Evolutionary conservation across 2,797 vertebrate species (phyloP).

Genomic region (Malacoctenus gilli): DNA sequence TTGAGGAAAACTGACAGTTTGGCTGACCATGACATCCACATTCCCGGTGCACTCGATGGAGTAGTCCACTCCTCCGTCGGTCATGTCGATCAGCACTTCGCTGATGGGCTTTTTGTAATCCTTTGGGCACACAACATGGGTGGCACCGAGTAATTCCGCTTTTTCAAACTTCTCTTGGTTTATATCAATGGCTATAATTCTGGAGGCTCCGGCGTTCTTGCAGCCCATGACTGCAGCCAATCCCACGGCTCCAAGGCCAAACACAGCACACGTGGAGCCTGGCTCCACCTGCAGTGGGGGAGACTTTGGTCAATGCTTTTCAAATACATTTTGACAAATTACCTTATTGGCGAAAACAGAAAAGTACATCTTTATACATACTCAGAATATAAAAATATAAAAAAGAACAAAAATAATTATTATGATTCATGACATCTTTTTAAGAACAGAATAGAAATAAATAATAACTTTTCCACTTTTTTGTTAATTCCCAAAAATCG

Average conservation of each 20-base stretch:
- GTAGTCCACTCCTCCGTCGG: conserved; percentile 90
- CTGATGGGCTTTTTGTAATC: conserved; percentile 87
- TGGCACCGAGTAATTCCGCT: conserved; percentile 91
- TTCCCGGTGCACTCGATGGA: conserved; percentile 94
- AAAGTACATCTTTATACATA: too few species aligned
- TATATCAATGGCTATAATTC: conserved; percentile 90
- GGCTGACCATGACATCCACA: conserved; percentile 87
- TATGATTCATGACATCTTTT: too few species aligned
- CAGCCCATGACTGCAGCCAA: conserved; percentile 96
- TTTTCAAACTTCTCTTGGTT: conserved; percentile 90
- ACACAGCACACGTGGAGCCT: conserved; percentile 91
- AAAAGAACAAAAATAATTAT: too few species aligned
- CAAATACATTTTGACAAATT: neutral
- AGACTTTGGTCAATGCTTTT: too few species aligned
- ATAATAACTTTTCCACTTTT: too few species aligned
- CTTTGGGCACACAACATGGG: conserved; percentile 90
- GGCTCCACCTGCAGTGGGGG: conserved; percentile 83
- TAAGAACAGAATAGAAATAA: too few species aligned
- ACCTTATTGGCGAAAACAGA: too few species aligned
- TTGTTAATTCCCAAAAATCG: too few species aligned
- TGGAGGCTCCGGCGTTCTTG: conserved; percentile 88
- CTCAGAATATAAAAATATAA: too few species aligned
- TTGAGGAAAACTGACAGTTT: neutral
- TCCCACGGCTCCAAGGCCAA: conserved; percentile 93
- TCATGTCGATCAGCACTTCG: conserved; percentile 89